Conservation (phyloP, 30 jellyfish, hydroid and myxozoan genomes). For the Chironex yamaguchii region DNA sequence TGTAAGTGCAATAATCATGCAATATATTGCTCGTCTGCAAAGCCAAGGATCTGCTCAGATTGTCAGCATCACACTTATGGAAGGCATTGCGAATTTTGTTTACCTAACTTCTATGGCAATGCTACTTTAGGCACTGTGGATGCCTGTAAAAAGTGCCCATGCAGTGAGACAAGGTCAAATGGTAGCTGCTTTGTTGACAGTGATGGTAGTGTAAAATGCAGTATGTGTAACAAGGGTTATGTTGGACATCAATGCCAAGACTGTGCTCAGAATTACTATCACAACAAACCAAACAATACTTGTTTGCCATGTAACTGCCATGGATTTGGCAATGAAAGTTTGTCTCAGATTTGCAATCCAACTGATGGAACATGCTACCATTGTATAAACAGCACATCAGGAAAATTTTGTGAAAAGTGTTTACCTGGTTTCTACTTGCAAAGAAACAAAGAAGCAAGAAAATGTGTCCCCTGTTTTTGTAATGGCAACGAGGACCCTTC, state of each 20-base stretch:
- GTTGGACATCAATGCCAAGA: constrained; percentile 15
- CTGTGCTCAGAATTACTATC: constrained; percentile 3
- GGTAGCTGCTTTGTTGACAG: background rate
- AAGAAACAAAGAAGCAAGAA: background rate
- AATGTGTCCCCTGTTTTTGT: background rate
- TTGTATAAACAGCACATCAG: background rate
- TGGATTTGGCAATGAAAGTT: background rate
- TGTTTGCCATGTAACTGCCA: constrained; percentile 33
- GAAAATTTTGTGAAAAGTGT: background rate
- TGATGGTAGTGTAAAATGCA: constrained; percentile 18
- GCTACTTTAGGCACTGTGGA: constrained; percentile 21
- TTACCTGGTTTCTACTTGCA: background rate
- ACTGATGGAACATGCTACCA: background rate
- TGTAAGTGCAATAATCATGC: constrained; percentile 42
- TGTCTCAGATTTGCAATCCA: background rate
- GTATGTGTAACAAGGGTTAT: constrained; percentile 32
- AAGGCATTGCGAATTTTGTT: constrained; percentile 42
- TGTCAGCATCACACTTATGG: constrained; percentile 43
- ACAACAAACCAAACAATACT: background rate
- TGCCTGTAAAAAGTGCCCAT: constrained; percentile 47
- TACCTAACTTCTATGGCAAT: constrained; percentile 54
- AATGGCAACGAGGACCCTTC: background rate
- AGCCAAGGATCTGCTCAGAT: constrained; percentile 13
- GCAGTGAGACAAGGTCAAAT: constrained; percentile 1
- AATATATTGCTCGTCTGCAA: background rate